These are phyloP conservation scores for Drosophila nebulosa DNA, from an alignment of 1,140 invertebrate species.

Conservation along the genomic window DNA sequence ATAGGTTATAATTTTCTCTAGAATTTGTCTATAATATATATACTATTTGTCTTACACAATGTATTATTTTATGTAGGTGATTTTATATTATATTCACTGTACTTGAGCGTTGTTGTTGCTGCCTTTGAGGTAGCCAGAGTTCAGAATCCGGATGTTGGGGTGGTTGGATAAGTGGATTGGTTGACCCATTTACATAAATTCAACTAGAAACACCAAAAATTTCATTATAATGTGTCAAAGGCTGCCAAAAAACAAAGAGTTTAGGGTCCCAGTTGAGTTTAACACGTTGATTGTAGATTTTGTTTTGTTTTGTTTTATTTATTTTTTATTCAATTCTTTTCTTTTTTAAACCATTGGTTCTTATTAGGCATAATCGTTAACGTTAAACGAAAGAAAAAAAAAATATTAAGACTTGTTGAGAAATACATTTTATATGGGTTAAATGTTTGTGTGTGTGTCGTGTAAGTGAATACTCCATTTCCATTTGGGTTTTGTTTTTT, in stretches of 20 bases:
- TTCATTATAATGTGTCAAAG: slow-evolving; percentile 2
- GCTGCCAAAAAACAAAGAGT: not conserved
- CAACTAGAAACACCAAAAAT: not conserved
- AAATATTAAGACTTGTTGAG: slow-evolving; percentile 6
- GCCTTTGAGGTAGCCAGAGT: not conserved
- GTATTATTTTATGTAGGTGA: too few relatives aligned
- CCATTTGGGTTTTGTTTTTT: not conserved
- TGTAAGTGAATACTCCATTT: slow-evolving; percentile 39
- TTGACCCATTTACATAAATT: slow-evolving; percentile 1
- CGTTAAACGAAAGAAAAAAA: slow-evolving; percentile 26
- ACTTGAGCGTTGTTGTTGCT: not conserved
- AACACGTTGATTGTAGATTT: not conserved
- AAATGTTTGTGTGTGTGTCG: slow-evolving; percentile 1
- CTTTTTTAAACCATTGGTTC: slow-evolving; percentile 58
- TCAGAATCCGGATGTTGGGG: not conserved
- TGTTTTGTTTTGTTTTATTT: not conserved
- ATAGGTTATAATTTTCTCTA: too few relatives aligned
- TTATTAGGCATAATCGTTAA: slow-evolving; percentile 53
- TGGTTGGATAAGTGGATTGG: not conserved
- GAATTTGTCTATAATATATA: too few relatives aligned
- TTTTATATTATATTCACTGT: not conserved
- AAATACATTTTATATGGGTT: slow-evolving; percentile 52
- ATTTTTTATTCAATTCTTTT: not conserved
- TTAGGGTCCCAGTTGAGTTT: not conserved
- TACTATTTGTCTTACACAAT: too few relatives aligned